Percentiles rank a stretch among this genome's conserved stretches.
Conservation (phyloP, 2,797 vertebrate genomes). For the Sebastes steindachneri region DNA sequence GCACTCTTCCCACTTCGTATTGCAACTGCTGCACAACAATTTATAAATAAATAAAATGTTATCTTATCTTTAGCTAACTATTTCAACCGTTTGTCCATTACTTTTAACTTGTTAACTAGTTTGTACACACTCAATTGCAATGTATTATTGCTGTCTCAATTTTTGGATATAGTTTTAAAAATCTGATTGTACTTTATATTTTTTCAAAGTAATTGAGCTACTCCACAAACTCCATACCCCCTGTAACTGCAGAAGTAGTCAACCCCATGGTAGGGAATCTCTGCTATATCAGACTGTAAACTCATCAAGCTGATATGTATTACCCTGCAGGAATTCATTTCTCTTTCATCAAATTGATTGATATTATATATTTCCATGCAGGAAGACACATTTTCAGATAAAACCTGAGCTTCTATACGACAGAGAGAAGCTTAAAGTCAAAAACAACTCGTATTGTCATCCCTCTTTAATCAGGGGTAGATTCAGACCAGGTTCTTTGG, state of each 20-base stretch:
- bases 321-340: neutral
- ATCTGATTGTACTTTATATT: neutral
- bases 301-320: constrained; percentile 4
- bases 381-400: neutral
- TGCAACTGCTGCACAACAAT: too few relatives aligned
- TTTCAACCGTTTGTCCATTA: neutral
- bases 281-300: neutral
- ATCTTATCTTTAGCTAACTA: too few relatives aligned
- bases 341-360: neutral
- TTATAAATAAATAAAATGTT: too few relatives aligned
- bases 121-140: neutral
- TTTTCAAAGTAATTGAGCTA: neutral
- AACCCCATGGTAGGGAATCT: neutral
- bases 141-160: neutral
- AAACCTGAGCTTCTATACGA: neutral
- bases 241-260: neutral
- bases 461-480: constrained; percentile 42
- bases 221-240: neutral
- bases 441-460: constrained; percentile 23
- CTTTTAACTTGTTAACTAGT: neutral
- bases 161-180: neutral
- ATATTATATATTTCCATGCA: neutral
- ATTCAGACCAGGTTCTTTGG: constrained; percentile 57
- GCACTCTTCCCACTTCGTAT: too few relatives aligned
- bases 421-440: neutral